These are phyloP conservation scores for Papilio machaon DNA, from an alignment of 1,140 invertebrate genomes.

Conservation along the genomic window DNA sequence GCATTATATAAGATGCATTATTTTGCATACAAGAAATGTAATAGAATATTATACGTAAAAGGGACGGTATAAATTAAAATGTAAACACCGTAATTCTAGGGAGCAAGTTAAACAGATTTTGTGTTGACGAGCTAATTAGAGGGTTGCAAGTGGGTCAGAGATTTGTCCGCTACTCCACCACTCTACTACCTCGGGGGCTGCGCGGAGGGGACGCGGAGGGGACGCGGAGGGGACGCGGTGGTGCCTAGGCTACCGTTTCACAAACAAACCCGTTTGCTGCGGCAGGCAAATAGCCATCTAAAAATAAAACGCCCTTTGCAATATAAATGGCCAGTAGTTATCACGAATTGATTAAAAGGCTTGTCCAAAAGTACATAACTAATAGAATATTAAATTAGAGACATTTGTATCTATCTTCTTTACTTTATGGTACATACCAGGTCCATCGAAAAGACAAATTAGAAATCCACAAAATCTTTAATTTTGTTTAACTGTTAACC, in stretches of 20 bases:
- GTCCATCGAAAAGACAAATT: too few relatives aligned
- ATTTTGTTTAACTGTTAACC: too few relatives aligned
- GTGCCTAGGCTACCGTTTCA: not conserved
- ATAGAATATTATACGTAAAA: not conserved
- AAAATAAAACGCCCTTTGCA: conserved; percentile 14
- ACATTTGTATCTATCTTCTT: too few relatives aligned
- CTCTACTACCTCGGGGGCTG: not conserved
- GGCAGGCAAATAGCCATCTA: not conserved
- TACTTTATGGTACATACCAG: too few relatives aligned
- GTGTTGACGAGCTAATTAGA: conserved; percentile 20
- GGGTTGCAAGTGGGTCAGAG: not conserved
- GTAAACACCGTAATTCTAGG: not conserved
- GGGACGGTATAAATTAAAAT: not conserved
- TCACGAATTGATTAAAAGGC: not conserved
- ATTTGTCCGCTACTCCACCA: not conserved
- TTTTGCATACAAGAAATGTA: too few relatives aligned
- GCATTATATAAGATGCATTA: too few relatives aligned
- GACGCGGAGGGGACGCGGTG: too few relatives aligned
- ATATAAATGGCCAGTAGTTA: not conserved
- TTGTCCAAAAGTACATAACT: not conserved
- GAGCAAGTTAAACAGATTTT: conserved; percentile 2
- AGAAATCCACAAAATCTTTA: too few relatives aligned
- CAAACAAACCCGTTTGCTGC: conserved; percentile 18
- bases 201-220: not conserved
- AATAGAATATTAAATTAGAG: not conserved